Conservation (phyloP, 2,797 vertebrate species). For the Melanotaenia pygmaea region DNA sequence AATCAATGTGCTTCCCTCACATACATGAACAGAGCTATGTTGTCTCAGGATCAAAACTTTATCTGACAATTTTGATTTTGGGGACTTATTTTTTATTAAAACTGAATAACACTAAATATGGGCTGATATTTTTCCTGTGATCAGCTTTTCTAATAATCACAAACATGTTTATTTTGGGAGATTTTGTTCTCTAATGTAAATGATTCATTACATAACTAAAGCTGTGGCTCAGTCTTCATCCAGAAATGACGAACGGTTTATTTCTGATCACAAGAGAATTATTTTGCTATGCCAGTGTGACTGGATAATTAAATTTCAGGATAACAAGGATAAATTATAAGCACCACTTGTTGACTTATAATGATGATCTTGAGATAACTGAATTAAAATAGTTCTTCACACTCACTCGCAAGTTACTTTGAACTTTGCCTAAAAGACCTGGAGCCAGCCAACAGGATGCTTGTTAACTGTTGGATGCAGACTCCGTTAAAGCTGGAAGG, state of each 20-base stretch:
- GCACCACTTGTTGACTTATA: background rate
- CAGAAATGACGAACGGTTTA: constrained; percentile 10
- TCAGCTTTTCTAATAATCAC: background rate
- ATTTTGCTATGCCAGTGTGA: background rate
- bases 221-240: background rate
- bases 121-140: background rate
- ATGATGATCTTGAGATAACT: constrained; percentile 21
- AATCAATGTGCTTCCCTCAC: background rate
- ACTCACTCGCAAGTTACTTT: background rate
- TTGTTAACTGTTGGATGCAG: constrained; percentile 14
- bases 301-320: background rate
- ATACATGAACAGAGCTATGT: background rate
- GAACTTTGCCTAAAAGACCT: background rate
- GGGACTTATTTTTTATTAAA: background rate
- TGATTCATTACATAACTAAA: background rate
- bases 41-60: constrained; percentile 18
- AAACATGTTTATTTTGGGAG: constrained; percentile 6
- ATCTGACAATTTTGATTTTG: background rate
- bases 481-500: constrained; percentile 29
- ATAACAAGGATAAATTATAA: background rate
- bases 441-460: constrained; percentile 26
- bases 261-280: constrained; percentile 12
- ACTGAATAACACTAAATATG: background rate
- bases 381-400: background rate
- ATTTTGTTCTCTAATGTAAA: background rate